These are phyloP conservation scores for Harmothoe impar DNA, from an alignment of 2,888 invertebrate genomes.

Conservation along the genomic window DNA sequence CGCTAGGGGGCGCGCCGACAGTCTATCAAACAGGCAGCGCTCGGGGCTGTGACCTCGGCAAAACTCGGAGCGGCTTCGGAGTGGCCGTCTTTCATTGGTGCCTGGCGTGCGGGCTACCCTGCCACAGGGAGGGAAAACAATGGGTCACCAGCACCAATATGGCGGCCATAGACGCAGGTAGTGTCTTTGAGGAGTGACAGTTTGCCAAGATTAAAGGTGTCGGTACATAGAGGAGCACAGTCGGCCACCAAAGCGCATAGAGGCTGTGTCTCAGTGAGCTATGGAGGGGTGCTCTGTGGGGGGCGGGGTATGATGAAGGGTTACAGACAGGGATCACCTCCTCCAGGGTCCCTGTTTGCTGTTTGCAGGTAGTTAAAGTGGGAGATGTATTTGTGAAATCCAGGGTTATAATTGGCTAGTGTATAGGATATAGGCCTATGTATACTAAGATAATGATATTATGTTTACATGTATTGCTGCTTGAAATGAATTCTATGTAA, in stretches of 20 bases:
- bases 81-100: background rate
- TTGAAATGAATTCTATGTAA: too few relatives aligned
- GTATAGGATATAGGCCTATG: too few relatives aligned
- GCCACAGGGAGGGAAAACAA: background rate
- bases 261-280: background rate
- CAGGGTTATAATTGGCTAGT: too few relatives aligned
- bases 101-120: background rate
- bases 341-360: too few relatives aligned
- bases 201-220: conserved; percentile 41
- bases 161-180: background rate
- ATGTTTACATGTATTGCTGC: too few relatives aligned
- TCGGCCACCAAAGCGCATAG: background rate
- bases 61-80: background rate
- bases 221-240: background rate
- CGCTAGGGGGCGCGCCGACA: background rate
- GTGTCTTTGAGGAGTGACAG: conserved; percentile 5
- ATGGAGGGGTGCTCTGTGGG: background rate
- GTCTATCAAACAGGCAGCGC: background rate
- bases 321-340: too few relatives aligned
- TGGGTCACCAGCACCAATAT: background rate
- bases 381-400: too few relatives aligned
- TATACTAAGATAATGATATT: too few relatives aligned
- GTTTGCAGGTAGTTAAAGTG: too few relatives aligned
- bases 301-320: too few relatives aligned
- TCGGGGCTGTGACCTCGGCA: background rate